Conservation (phyloP, 2,888 invertebrate genomes). For the Clistopyga incitator region DNA sequence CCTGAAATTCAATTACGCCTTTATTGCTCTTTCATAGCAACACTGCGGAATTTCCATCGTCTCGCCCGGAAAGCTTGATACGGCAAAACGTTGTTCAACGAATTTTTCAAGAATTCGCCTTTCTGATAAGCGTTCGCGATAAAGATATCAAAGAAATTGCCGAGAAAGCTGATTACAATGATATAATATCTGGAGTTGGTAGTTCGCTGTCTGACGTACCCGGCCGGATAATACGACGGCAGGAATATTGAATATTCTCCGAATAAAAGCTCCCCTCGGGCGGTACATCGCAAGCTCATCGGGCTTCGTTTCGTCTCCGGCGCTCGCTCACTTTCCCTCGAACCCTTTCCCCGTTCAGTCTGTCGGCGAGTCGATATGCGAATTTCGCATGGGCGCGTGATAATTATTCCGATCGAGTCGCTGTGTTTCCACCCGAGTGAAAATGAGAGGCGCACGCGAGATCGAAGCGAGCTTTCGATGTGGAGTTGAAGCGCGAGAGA, state of each 20-base stretch:
- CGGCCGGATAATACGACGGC: constrained; percentile 1
- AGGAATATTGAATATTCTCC: constrained; percentile 44
- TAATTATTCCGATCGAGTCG: constrained; percentile 61
- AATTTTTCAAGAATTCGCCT: constrained; percentile 26
- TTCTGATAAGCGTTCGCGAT: neutral
- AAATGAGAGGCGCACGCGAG: constrained; percentile 53
- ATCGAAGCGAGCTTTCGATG: constrained; percentile 22
- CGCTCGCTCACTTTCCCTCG: constrained; percentile 14
- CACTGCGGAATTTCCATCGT: neutral
- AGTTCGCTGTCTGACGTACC: neutral
- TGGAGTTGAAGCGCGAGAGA: constrained; percentile 26
- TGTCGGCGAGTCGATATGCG: constrained; percentile 54
- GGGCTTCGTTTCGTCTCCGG: constrained; percentile 43
- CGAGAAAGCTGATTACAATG: constrained; percentile 24
- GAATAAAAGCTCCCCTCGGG: constrained; percentile 8
- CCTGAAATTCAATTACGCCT: constrained; percentile 15
- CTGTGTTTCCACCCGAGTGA: constrained; percentile 53
- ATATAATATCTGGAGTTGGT: constrained; percentile 45
- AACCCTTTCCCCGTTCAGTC: constrained; percentile 23
- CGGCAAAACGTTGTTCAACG: neutral
- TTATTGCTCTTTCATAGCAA: neutral
- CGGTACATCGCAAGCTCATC: constrained; percentile 44
- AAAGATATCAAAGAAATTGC: constrained; percentile 29
- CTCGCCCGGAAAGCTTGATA: neutral
- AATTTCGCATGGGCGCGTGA: constrained; percentile 58